Evolutionary conservation across 2,797 vertebrate species (phyloP).

Genomic region (Rhadinocentrus ornatus): DNA sequence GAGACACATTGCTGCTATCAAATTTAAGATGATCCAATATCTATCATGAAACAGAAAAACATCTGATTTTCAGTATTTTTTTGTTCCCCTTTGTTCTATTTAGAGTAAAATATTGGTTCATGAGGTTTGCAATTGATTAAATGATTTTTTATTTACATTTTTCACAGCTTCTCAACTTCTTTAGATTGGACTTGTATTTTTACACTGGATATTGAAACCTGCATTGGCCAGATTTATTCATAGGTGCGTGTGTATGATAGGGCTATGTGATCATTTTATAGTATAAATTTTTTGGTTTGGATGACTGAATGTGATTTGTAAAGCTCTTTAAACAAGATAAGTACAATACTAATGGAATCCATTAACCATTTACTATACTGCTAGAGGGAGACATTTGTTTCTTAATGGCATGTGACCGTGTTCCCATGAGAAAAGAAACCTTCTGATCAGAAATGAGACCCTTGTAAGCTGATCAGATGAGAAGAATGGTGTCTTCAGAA

Average conservation of each 20-base stretch:
- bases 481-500: constrained; percentile 11
- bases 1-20: too few relatives aligned
- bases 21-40: too few relatives aligned
- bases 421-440: neutral
- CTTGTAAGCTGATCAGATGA: constrained; percentile 30
- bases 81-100: too few relatives aligned
- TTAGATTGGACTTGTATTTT: too few relatives aligned
- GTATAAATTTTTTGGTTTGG: neutral
- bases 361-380: neutral
- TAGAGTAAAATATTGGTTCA: too few relatives aligned
- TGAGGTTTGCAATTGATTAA: too few relatives aligned
- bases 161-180: too few relatives aligned
- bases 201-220: neutral
- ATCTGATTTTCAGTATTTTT: too few relatives aligned
- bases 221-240: neutral
- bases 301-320: neutral
- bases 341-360: neutral
- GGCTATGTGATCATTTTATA: neutral
- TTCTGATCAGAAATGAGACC: constrained; percentile 17
- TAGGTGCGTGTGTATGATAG: too few relatives aligned
- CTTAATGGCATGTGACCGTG: constrained; percentile 41
- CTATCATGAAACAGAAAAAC: too few relatives aligned
- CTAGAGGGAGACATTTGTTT: neutral
- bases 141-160: too few relatives aligned
- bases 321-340: neutral